Base-by-base conservation (phyloP, 2,113 vertebrate genomes). In the Stigmatopora argus region DNA sequence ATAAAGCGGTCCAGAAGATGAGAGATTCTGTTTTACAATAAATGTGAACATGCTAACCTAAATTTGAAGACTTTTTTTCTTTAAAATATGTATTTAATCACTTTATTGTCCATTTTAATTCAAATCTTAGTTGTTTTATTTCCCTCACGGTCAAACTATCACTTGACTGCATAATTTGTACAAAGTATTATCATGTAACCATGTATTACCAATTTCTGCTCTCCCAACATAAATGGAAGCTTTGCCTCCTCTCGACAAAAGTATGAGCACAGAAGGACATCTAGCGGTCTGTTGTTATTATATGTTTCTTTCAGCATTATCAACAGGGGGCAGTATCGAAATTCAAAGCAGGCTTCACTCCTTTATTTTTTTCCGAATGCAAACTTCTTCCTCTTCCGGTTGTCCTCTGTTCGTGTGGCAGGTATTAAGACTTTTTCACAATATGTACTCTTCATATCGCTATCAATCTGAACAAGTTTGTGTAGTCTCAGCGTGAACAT, bases 371-470 rank as follows among this genome's bases (percentile, higher is more conserved):
- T 66, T 46, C 62, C 72, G 21, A 12, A 0, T 5, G 3, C 0
- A 10, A 0, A 0, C 0, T 44, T 67, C 85, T 85, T 83, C 69
- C 90, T 92, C 80, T 92, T 91, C 89, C 90, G 89, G 87, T 86
- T 88, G 78, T 71, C 72, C 62, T 77, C 79, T 65, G 59, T 88
- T 75, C 79, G 86, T 82, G 89, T 85, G 78, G 71, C 62, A 91
- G 90, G 91, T 91, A 89, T n/a, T 23, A 26, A 3, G 1, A 9
- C 47, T 66, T 21, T 52, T 13, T 26, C 44, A 31, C 12, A 15
- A 0, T 0, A 2, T 38, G 0, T 2, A 21, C 17, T 8, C 7
- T 51, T 45, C 18, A 17, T 83, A 92, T 90, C 91, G 62, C 3
- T 1, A 52, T 63, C 65, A 79, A 92, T 92, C 91, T 61, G 52